Percentiles rank a stretch among this genome's conserved stretches.
These are phyloP conservation scores for Squalus acanthias DNA, from an alignment of 2,797 vertebrate species.

Conservation along the genomic window DNA sequence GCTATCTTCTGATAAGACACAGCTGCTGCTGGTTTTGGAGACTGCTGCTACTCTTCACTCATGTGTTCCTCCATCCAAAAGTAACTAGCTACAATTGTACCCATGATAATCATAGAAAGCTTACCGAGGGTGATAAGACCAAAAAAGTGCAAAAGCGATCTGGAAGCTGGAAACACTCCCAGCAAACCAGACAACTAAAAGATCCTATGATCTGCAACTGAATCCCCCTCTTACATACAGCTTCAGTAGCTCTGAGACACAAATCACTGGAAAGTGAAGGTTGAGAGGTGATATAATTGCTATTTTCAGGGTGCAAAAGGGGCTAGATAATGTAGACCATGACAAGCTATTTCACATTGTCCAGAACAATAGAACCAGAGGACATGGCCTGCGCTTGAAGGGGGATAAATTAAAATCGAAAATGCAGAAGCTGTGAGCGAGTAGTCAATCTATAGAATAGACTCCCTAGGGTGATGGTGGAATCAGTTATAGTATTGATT, in stretches of 20 bases:
- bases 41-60: background rate
- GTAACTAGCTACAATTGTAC: background rate
- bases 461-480: background rate
- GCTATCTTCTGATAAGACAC: background rate
- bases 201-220: background rate
- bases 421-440: background rate
- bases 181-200: background rate
- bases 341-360: background rate
- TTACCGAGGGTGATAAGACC: background rate
- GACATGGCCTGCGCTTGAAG: background rate
- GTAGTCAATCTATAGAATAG: background rate
- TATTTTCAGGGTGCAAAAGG: background rate
- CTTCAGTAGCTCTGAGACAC: background rate
- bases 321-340: background rate
- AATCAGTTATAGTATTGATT: background rate
- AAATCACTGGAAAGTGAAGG: background rate
- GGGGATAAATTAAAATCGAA: background rate
- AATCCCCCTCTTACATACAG: background rate
- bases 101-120: background rate
- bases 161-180: background rate
- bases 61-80: background rate
- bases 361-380: background rate
- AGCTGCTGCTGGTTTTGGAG: background rate
- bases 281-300: background rate
- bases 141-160: background rate